phyloP scores from a whole-genome alignment of 2,113 vertebrate species.

The Clinocottus analis region DNA sequence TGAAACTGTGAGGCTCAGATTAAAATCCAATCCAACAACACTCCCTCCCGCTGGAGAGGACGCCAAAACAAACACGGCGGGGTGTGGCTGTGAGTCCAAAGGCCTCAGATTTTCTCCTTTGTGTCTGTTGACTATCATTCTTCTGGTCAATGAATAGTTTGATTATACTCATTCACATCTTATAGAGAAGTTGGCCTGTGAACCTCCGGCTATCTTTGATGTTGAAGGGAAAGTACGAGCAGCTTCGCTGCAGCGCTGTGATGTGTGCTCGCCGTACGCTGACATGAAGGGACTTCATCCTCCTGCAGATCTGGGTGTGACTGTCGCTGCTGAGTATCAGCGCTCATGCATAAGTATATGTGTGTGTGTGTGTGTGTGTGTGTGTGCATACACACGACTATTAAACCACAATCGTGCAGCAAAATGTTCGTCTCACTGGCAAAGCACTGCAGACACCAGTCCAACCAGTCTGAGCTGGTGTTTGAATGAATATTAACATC shows the following conservation, averaged over 20 bases:
- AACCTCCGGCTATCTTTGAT: background rate
- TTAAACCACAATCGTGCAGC: background rate
- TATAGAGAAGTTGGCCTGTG: background rate
- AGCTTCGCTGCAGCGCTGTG: too few relatives aligned
- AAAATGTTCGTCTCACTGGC: background rate
- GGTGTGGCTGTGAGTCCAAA: constrained; percentile 54
- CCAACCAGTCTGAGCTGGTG: constrained; percentile 1
- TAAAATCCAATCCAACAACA: constrained; percentile 46
- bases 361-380: too few relatives aligned
- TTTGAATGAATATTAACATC: background rate
- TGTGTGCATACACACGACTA: background rate
- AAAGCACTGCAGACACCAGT: constrained; percentile 8
- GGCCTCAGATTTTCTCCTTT: constrained; percentile 36
- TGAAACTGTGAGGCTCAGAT: constrained; percentile 47
- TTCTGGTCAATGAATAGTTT: constrained; percentile 17
- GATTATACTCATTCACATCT: constrained; percentile 5
- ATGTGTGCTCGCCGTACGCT: too few relatives aligned
- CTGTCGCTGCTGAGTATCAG: background rate
- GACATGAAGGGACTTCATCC: too few relatives aligned
- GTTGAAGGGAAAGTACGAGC: background rate
- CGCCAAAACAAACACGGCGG: constrained; percentile 54
- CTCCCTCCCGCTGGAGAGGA: constrained; percentile 32
- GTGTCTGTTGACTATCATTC: constrained; percentile 8
- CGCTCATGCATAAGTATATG: background rate
- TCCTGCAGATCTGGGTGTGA: background rate